phyloP scores from a whole-genome alignment of 2,888 invertebrate species.

The Xestia ashworthii region DNA sequence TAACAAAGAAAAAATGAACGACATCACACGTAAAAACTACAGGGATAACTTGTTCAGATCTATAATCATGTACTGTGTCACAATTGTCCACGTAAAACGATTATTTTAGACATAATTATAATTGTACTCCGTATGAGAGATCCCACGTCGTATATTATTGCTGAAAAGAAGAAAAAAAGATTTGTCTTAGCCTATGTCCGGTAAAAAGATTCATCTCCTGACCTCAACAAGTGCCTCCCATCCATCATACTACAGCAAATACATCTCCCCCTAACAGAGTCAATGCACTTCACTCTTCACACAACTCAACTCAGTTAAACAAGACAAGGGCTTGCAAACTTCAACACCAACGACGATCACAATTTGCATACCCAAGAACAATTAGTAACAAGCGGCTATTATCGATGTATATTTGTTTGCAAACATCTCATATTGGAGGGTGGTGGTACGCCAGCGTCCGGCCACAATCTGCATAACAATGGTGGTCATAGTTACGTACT shows the following conservation, averaged over 20 bases:
- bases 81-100: background rate
- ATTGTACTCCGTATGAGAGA: background rate
- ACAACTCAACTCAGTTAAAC: constrained; percentile 18
- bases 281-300: constrained; percentile 16
- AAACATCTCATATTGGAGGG: constrained; percentile 79
- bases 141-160: background rate
- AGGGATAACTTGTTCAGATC: background rate
- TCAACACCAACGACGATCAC: constrained; percentile 30
- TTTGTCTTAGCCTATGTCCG: background rate
- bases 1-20: background rate
- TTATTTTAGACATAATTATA: background rate
- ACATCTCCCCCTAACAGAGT: background rate
- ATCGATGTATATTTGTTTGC: constrained; percentile 80
- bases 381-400: constrained; percentile 62
- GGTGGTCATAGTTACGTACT: constrained; percentile 79
- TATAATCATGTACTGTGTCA: background rate
- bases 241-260: background rate
- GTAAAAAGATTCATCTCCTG: background rate
- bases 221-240: background rate
- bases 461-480: constrained; percentile 90
- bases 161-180: background rate
- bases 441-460: constrained; percentile 79
- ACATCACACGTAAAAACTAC: background rate
- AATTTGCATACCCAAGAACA: constrained; percentile 64
- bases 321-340: constrained; percentile 21